Conservation (phyloP, 2,888 invertebrate genomes). For the Drosophila phalerata region DNA sequence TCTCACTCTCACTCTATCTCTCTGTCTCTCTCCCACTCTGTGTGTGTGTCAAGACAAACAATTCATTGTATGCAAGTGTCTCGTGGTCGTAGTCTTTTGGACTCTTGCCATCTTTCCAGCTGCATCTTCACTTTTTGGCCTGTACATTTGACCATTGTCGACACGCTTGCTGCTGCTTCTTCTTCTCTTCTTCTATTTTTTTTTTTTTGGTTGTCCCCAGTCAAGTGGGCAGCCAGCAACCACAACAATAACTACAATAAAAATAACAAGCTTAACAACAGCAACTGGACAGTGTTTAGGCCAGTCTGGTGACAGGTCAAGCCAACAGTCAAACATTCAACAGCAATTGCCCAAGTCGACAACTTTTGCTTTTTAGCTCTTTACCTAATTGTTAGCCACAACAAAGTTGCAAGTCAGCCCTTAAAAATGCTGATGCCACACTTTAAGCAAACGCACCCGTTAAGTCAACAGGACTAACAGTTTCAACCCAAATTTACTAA, state of each 20-base stretch:
- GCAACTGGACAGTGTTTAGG: conserved; percentile 41
- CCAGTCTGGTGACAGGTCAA: conserved; percentile 66
- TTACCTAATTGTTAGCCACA: conserved; percentile 37
- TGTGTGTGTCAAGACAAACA: conserved; percentile 58
- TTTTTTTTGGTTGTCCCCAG: conserved; percentile 22
- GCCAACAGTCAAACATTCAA: neutral
- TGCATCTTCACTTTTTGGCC: conserved; percentile 71
- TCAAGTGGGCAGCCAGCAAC: conserved; percentile 42
- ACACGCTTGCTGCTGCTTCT: conserved; percentile 57
- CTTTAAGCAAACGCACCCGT: conserved; percentile 18
- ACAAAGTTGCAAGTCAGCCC: conserved; percentile 71
- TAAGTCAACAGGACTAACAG: neutral
- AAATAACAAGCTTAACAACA: neutral
- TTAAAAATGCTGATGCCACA: conserved; percentile 65
- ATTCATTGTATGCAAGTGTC: conserved; percentile 71
- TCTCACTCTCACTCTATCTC: conserved; percentile 16
- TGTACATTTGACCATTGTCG: conserved; percentile 75
- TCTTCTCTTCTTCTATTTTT: neutral
- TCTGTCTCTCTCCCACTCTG: conserved; percentile 12
- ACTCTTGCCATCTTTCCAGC: conserved; percentile 55
- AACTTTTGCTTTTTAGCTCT: conserved; percentile 69
- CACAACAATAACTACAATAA: neutral
- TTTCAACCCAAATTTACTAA: neutral
- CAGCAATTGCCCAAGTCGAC: conserved; percentile 39
- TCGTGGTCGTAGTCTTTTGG: conserved; percentile 49